A percentile compares a stretch with the other conserved stretches of the same genome.
Conservation (phyloP, 2,113 vertebrate species). For the Dicerorhinus sumatrensis region DNA sequence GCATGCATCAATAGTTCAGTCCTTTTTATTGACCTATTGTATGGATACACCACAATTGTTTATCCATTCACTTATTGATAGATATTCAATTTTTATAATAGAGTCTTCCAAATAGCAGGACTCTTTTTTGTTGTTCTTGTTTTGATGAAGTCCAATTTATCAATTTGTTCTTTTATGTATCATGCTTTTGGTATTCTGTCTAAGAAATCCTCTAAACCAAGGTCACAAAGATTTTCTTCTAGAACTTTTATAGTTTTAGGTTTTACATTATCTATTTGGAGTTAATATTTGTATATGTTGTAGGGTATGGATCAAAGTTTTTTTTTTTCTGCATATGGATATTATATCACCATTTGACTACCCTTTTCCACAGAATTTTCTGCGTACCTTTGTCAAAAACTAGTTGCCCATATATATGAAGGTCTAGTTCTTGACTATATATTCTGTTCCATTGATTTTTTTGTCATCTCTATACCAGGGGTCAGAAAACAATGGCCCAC, state of each 20-base stretch:
- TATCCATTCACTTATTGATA: background rate
- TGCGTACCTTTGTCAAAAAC: background rate
- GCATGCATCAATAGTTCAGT: background rate
- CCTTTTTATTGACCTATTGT: background rate
- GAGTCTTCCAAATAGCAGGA: background rate
- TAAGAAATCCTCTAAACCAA: slow-evolving; percentile 33
- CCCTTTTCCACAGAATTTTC: background rate
- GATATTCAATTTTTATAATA: background rate
- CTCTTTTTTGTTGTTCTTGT: background rate
- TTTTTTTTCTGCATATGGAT: background rate
- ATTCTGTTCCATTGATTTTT: background rate
- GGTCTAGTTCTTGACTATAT: background rate
- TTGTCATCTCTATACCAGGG: background rate
- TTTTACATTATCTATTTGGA: background rate
- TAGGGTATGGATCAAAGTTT: background rate
- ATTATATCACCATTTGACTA: background rate
- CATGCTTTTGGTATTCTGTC: background rate
- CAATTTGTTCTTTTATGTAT: background rate
- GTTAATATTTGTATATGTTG: background rate
- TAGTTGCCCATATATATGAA: too few relatives aligned
- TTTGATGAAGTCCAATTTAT: background rate
- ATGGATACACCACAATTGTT: background rate
- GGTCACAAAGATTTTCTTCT: slow-evolving; percentile 5
- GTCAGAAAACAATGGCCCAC: background rate
- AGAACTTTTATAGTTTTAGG: background rate